Evolutionary conservation across 2,888 invertebrate species (phyloP).

Genomic region (Norana najaformis): DNA sequence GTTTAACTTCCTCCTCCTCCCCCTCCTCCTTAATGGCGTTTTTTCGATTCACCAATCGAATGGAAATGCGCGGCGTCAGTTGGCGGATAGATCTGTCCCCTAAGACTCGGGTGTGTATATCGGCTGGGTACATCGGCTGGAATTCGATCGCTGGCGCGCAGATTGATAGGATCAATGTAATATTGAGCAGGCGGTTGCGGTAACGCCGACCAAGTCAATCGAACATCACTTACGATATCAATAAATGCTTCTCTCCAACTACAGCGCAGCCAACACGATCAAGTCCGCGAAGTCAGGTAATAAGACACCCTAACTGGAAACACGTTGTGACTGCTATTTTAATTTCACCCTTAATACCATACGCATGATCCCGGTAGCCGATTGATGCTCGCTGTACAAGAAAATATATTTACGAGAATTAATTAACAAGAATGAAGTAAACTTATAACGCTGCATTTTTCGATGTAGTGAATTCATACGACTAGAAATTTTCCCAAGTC

Average conservation of each 20-base stretch:
- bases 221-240: constrained; percentile 13
- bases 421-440: too few species aligned
- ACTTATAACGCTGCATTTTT: too few species aligned
- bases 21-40: too few species aligned
- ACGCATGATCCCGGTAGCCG: not conserved
- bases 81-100: not conserved
- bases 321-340: not conserved
- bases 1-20: not conserved
- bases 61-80: not conserved
- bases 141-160: not conserved
- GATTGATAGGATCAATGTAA: constrained; percentile 13
- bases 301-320: not conserved
- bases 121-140: not conserved
- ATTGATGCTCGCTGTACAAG: too few species aligned
- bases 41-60: not conserved
- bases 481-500: too few species aligned
- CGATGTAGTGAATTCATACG: too few species aligned
- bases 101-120: not conserved
- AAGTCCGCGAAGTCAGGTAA: not conserved
- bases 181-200: not conserved
- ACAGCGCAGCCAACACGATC: not conserved
- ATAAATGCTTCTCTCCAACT: not conserved
- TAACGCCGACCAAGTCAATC: not conserved
- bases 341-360: not conserved
- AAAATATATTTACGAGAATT: too few species aligned